Conservation (phyloP, 2,888 invertebrate genomes). For the Orchesellides sinensis region DNA sequence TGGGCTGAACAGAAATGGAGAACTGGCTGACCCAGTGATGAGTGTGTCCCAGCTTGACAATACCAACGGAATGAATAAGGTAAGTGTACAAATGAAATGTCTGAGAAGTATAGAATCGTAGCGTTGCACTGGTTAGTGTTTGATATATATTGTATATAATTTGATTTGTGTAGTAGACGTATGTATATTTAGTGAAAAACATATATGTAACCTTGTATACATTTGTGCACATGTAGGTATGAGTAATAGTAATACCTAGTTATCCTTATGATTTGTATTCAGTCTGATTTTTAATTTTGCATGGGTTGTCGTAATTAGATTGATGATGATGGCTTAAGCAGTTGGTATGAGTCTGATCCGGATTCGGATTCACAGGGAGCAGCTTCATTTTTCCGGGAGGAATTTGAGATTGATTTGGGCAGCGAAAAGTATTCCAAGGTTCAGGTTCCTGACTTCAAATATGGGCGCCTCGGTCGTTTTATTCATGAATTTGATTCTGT, state of each 20-base stretch:
- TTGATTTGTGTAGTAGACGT: neutral
- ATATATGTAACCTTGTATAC: no score
- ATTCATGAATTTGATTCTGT: conserved; percentile 92
- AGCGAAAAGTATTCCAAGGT: conserved; percentile 83
- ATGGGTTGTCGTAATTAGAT: conserved; percentile 63
- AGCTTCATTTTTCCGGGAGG: conserved; percentile 83
- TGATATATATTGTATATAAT: neutral
- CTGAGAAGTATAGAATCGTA: neutral
- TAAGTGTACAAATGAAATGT: conserved; percentile 7
- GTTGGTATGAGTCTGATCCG: conserved; percentile 68
- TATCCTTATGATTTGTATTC: neutral
- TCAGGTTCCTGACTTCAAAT: conserved; percentile 89
- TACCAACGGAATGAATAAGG: conserved; percentile 55
- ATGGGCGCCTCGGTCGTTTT: conserved; percentile 89
- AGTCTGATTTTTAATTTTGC: conserved; percentile 28
- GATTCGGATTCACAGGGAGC: conserved; percentile 68
- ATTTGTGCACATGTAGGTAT: no score
- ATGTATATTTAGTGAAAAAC: no score
- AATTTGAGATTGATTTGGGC: conserved; percentile 87
- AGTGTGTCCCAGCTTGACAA: conserved; percentile 57
- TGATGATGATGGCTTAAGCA: conserved; percentile 73
- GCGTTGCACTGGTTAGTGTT: no score
- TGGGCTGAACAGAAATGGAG: conserved; percentile 59
- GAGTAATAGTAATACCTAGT: no score
- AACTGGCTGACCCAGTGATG: conserved; percentile 64